phyloP scores from a whole-genome alignment of 2,797 vertebrate genomes.

The Psittacula echo region DNA sequence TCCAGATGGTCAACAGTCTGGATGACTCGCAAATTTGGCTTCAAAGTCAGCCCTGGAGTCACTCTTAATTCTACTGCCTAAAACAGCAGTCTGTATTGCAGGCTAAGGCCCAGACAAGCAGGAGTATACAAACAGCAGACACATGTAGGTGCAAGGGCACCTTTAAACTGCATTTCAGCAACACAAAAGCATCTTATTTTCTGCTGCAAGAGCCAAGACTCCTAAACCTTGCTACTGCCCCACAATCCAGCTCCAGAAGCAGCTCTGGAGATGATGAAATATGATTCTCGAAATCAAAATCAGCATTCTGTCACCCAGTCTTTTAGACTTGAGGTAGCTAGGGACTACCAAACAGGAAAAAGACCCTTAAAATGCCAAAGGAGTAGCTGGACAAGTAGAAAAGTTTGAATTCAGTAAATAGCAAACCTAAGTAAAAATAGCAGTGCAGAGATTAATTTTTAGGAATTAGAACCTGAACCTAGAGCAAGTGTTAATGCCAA shows the following conservation, averaged over 20 bases:
- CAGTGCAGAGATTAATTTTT: neutral
- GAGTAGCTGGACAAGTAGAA: neutral
- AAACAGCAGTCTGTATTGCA: neutral
- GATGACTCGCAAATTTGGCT: neutral
- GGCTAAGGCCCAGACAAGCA: neutral
- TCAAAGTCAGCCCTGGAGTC: neutral
- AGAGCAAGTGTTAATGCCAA: neutral
- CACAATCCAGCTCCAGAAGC: neutral
- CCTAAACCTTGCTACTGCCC: neutral
- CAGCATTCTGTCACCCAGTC: neutral
- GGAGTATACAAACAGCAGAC: neutral
- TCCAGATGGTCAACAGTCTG: slow-evolving; percentile 41
- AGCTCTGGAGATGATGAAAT: neutral
- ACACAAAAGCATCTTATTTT: neutral
- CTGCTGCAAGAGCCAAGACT: neutral
- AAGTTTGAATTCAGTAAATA: neutral
- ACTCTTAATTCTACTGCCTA: neutral
- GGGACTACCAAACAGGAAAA: neutral
- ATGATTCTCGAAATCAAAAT: neutral
- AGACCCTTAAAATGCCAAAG: neutral
- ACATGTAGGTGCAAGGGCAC: neutral
- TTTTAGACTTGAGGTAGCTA: neutral
- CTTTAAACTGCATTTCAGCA: neutral
- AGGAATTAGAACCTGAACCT: neutral
- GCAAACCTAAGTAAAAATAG: neutral